These are phyloP conservation scores for Nesometra sesokonis DNA, from an alignment of 35 echinoderm and acorn worm genomes.

Conservation along the genomic window DNA sequence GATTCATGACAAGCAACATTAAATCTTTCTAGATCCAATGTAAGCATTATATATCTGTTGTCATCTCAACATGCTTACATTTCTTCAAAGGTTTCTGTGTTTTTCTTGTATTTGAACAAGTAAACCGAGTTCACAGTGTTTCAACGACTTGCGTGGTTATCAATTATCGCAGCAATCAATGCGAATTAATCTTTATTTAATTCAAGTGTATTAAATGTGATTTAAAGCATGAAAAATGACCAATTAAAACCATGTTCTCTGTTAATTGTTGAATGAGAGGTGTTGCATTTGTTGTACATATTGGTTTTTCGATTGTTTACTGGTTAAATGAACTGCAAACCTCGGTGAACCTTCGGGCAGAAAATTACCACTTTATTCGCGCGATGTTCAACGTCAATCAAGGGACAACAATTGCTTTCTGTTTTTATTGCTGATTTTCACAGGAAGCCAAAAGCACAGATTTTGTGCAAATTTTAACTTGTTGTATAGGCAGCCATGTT, in stretches of 20 bases:
- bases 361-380: not conserved
- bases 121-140: not conserved
- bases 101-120: no score
- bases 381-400: not conserved
- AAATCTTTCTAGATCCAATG: no score
- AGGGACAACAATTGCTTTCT: not conserved
- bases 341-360: not conserved
- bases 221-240: not conserved
- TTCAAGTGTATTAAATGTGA: not conserved
- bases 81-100: no score
- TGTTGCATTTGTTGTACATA: not conserved
- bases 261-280: not conserved
- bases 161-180: not conserved
- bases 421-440: not conserved
- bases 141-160: not conserved
- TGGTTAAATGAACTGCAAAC: not conserved
- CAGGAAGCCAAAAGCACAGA: not conserved
- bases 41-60: no score
- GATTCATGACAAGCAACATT: no score
- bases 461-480: not conserved
- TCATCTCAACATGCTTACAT: no score
- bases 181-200: not conserved
- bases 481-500: not conserved
- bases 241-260: not conserved
- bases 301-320: not conserved